Evolutionary conservation across 2,113 vertebrate genomes (phyloP).

Genomic region (Plotosus lineatus): DNA sequence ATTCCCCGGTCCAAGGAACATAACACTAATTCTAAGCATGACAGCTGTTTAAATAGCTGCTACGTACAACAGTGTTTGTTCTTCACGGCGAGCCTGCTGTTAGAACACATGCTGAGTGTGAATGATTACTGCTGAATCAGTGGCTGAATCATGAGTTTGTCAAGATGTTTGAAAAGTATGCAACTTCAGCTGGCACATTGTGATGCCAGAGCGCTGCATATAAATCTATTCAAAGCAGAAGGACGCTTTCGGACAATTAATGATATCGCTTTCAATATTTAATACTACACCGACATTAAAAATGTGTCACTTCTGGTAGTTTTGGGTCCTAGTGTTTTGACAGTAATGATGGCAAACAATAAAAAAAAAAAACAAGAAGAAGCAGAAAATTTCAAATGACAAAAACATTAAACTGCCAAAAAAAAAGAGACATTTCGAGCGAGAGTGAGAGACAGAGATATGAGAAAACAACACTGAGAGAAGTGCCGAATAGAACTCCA

Average conservation of each 20-base stretch:
- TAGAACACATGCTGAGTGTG: not conserved
- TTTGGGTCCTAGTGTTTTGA: not conserved
- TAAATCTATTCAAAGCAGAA: not conserved
- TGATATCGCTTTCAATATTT: not conserved
- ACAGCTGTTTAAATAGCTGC: not conserved
- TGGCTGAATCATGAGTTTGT: too few relatives aligned
- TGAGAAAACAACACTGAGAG: not conserved
- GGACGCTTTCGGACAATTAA: not conserved
- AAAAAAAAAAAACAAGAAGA: constrained; percentile 45
- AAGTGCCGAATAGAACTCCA: constrained; percentile 56
- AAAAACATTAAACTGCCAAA: not conserved
- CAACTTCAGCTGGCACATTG: not conserved
- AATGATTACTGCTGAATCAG: not conserved
- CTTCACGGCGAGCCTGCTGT: not conserved
- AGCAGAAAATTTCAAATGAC: not conserved
- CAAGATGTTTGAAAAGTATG: too few relatives aligned
- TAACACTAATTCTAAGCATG: not conserved
- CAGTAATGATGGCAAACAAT: constrained; percentile 7
- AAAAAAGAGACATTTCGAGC: not conserved
- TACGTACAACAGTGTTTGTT: not conserved
- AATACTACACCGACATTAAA: not conserved
- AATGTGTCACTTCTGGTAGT: not conserved
- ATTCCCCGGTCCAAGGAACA: too few relatives aligned
- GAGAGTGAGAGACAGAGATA: not conserved
- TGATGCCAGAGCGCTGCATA: not conserved